Percentiles rank a stretch among this genome's conserved stretches.
Conservation (phyloP, 2,888 invertebrate species). For the Scaptomyza reducta region DNA sequence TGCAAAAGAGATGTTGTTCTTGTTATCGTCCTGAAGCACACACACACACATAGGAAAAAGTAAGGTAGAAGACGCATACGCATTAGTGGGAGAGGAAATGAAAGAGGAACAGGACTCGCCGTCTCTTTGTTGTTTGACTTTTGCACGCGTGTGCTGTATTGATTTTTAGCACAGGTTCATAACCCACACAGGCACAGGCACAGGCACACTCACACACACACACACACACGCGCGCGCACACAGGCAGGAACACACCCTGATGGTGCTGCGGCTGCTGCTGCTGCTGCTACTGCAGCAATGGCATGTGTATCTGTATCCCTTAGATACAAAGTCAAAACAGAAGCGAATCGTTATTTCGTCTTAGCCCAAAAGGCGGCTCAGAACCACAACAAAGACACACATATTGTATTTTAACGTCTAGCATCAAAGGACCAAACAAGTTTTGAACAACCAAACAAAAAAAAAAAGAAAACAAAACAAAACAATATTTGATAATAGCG, state of each 20-base stretch:
- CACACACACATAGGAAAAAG: neutral
- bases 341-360: slow-evolving; percentile 13
- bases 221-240: slow-evolving; percentile 2
- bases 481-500: neutral
- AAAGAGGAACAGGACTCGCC: slow-evolving; percentile 24
- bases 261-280: slow-evolving; percentile 14
- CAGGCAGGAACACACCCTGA: slow-evolving; percentile 47
- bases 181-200: slow-evolving; percentile 20
- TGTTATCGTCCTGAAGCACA: slow-evolving; percentile 23
- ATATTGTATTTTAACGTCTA: neutral
- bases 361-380: slow-evolving; percentile 9
- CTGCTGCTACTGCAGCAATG: slow-evolving; percentile 33
- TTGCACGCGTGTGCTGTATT: slow-evolving; percentile 49
- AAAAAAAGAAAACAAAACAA: neutral
- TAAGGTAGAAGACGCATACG: slow-evolving; percentile 7
- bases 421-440: slow-evolving; percentile 1
- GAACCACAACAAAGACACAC: neutral
- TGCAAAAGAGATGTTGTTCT: neutral
- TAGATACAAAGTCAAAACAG: slow-evolving; percentile 36
- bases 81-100: slow-evolving; percentile 5
- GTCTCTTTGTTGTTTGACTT: slow-evolving; percentile 49
- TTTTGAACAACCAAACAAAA: neutral
- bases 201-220: slow-evolving; percentile 1
- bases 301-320: slow-evolving; percentile 55
- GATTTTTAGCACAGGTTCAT: slow-evolving; percentile 59